Evolutionary conservation across 1,140 invertebrate genomes (phyloP), one percentile per base, ranked within the genome.

Genomic region (Hermatobates lingyangjiaoensis): DNA sequence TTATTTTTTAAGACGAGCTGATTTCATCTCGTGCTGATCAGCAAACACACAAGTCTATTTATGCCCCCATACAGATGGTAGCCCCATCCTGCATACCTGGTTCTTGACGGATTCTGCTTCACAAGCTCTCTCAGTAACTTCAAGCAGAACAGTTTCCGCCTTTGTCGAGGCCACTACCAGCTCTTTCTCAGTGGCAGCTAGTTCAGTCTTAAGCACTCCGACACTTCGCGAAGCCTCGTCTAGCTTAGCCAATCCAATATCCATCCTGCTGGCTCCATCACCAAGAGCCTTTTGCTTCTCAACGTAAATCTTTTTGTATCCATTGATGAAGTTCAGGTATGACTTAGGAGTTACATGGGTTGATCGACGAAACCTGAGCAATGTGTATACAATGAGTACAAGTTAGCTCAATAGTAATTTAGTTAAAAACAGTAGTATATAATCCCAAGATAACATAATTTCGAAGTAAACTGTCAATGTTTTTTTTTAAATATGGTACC

Each of bases 291-390:
- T 77, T 63, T 83, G 80, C 69, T 93, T 92, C 65, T 81, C 74
- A 54, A 79, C 74, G 64, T 97, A 96, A 55, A 96, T 87, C 48
- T 80, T 84, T 70, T 95, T 96, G 63, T 96, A 97, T 23, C 89
- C 88, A 47, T 81, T 83, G 51, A 97, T 87, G 65, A 97, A 96
- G 60, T 91, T 94, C 15, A 97, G 66, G 66, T 95, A 97, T 0
- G 92, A 96, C 68, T 96, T 96, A 7, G 92, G 92, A 20, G 93
- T 97, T 3, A 96, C 93, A 66, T 96, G 91, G 46, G 90, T 92
- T 1, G 90, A 83, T 57, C 92, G 73, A 25, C 92, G 76, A 62
- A 90, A 94, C 58, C 75, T 79, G 28, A 48, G 39, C 27, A 30
- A n/a, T n/a, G n/a, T n/a, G n/a, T n/a, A n/a, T n/a, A n/a, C n/a